Percentiles rank a stretch among this genome's conserved stretches.
Evolutionary conservation across 1,140 invertebrate species (phyloP).

Genomic region (Drosophila pseudoobscura): DNA sequence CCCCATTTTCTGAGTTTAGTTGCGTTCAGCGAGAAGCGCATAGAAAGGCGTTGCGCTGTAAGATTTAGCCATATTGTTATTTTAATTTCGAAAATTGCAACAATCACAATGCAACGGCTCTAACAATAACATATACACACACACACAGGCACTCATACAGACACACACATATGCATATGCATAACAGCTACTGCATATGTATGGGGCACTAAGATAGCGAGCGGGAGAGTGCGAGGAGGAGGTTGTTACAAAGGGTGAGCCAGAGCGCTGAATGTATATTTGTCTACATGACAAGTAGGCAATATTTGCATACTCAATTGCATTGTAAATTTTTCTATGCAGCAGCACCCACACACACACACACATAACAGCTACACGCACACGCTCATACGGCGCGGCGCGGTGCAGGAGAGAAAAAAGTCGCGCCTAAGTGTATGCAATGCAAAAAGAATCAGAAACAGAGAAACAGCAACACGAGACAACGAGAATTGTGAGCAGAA

Average conservation of each 20-base stretch:
- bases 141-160: constrained; percentile 15
- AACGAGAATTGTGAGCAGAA: constrained; percentile 70
- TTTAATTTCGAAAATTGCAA: constrained; percentile 80
- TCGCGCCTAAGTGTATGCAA: constrained; percentile 79
- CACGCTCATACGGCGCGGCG: not conserved
- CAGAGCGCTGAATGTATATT: constrained; percentile 48
- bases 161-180: constrained; percentile 25
- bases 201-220: constrained; percentile 4
- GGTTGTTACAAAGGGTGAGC: not conserved
- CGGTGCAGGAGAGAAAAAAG: constrained; percentile 3
- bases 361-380: constrained; percentile 12
- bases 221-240: not conserved
- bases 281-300: constrained; percentile 80
- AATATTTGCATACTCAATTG: constrained; percentile 82
- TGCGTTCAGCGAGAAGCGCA: constrained; percentile 5
- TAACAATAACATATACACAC: constrained; percentile 68
- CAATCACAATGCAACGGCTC: constrained; percentile 62
- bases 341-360: constrained; percentile 22
- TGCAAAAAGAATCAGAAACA: constrained; percentile 48
- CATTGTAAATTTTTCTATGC: constrained; percentile 82
- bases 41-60: constrained; percentile 1
- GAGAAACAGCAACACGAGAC: constrained; percentile 38
- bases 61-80: constrained; percentile 68
- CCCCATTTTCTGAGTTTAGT: constrained; percentile 34
- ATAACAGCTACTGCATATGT: constrained; percentile 23